Percentiles rank a stretch among this genome's conserved stretches.
Evolutionary conservation across 2,113 vertebrate species (phyloP).

Genomic region (Hippopotamus amphibius): DNA sequence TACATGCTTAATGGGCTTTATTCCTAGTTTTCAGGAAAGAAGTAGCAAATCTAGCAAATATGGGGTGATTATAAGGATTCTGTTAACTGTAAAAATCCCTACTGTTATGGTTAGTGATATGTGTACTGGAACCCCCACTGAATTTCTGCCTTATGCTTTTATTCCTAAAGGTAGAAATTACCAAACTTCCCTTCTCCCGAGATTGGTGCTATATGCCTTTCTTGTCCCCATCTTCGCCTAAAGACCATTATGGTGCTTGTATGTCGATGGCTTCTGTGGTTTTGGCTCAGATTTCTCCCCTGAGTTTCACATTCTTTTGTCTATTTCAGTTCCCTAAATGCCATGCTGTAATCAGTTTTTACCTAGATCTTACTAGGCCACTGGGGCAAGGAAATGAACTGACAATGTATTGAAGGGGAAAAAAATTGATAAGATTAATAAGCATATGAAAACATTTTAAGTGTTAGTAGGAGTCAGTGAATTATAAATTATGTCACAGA

Average conservation of each 20-base stretch:
- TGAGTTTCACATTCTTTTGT: neutral
- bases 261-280: neutral
- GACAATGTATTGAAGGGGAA: neutral
- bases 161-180: constrained; percentile 36
- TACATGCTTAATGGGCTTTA: neutral
- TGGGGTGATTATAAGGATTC: neutral
- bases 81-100: neutral
- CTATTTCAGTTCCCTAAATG: constrained; percentile 17
- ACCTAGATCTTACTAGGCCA: neutral
- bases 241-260: neutral
- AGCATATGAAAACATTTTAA: neutral
- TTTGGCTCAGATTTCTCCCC: neutral
- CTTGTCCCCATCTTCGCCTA: neutral
- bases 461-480: constrained; percentile 13
- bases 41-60: neutral
- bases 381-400: neutral
- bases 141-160: neutral
- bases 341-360: constrained; percentile 15
- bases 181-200: neutral
- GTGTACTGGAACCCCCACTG: neutral
- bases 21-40: constrained; percentile 49
- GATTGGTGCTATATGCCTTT: neutral
- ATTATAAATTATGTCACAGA: neutral
- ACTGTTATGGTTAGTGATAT: neutral
- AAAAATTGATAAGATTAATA: neutral